Base-by-base conservation (phyloP, 2,888 invertebrate species). In the Drosophila paranaensis region DNA sequence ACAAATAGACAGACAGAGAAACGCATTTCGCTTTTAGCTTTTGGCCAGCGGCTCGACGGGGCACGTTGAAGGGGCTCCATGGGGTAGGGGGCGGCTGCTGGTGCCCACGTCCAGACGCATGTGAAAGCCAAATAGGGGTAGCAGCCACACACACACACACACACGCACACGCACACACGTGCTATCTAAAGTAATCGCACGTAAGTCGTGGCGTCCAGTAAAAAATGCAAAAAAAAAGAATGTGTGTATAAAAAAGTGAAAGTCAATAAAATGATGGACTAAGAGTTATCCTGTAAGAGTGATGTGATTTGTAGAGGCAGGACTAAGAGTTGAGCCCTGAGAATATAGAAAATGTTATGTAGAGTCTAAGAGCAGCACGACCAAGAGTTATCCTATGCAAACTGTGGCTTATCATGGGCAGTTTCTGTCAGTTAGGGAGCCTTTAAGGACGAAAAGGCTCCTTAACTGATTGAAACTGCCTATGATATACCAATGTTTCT, bases 171-270 rank as follows among this genome's bases (percentile, higher is more conserved):
- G 37, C 50, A 25, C 66, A 43, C 40, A n/a, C 50, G 33, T 65
- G 33, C 60, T 71, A 76, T 78, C 74, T 74, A 82, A 83, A 77
- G 81, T 83, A 83, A 86, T 86, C 83, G 77, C 83, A 83, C 75
- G 74, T 79, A 82, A 83, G 86, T 86, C 77, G 55, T 76, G 83
- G 61, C 81, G 86, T 83, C 83, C 86, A 82, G 81, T 71, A 76
- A 82, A 80, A 85, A 83, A 85, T 76, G 69, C 60, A 72, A 85
- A 80, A 81, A 25, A 13, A 50, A 60, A 13, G 42, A 60, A 25
- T 0, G 14, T 13, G 0, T 33, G 6, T 5, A 13, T n/a, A 33
- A 39, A 58, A 40, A 48, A 16, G 2, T 30, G 2, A 0, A 3
- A 16, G 0, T 8, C 3, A 14, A 5, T 3, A 2, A 35, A 9